Conservation (phyloP, 2,888 invertebrate genomes). For the Spicauda simplicius region DNA sequence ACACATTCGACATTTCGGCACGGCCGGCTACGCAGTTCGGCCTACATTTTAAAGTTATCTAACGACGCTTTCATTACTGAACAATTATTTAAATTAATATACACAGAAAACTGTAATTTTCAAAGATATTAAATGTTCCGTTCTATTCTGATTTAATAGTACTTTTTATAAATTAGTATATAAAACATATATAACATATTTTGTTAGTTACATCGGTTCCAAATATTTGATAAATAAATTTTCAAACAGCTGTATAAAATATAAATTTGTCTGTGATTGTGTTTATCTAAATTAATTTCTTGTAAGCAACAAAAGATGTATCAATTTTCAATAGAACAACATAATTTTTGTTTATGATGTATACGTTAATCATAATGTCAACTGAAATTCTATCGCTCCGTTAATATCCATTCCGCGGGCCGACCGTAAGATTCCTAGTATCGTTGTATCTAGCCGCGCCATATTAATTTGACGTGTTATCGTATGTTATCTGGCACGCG, state of each 20-base stretch:
- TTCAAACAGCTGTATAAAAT: no score
- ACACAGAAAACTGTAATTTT: no score
- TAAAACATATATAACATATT: no score
- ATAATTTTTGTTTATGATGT: background rate
- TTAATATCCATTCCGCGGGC: background rate
- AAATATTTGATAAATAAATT: no score
- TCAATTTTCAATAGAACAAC: background rate
- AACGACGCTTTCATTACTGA: constrained; percentile 36
- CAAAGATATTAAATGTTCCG: no score
- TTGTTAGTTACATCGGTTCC: no score
- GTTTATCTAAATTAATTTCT: no score
- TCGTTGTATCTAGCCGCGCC: constrained; percentile 30
- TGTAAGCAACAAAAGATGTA: no score
- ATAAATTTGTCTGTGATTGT: no score
- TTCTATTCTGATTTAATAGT: no score
- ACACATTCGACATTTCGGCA: constrained; percentile 46
- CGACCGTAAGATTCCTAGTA: constrained; percentile 25
- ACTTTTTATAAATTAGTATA: no score
- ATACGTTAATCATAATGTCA: background rate
- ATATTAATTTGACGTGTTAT: constrained; percentile 40
- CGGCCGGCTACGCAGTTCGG: constrained; percentile 37
- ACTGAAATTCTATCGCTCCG: background rate
- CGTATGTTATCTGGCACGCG: constrained; percentile 60
- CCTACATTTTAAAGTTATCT: constrained; percentile 45
- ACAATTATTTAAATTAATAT: background rate